phyloP scores from a whole-genome alignment of 2,797 vertebrate species.

The Tenualosa thibaudeaui region DNA sequence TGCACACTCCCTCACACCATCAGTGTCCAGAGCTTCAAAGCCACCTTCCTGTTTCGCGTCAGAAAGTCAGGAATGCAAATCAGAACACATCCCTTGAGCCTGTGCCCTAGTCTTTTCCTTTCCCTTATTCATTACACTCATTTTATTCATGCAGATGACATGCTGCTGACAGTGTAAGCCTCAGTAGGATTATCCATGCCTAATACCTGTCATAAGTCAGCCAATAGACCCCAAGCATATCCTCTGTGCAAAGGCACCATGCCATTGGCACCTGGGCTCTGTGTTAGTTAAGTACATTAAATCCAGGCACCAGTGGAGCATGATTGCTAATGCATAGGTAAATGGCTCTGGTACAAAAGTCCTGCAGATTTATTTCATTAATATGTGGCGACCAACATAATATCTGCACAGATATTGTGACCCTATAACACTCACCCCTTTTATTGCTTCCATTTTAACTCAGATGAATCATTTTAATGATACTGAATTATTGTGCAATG shows the following conservation, averaged over 20 bases:
- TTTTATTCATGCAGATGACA: constrained; percentile 27
- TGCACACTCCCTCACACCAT: neutral
- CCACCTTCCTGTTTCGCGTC: neutral
- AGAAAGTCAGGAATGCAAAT: constrained; percentile 6
- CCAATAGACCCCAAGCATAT: neutral
- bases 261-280: neutral
- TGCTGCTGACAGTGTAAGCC: neutral
- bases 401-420: neutral
- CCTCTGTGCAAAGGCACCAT: neutral
- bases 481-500: neutral
- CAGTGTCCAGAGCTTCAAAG: neutral
- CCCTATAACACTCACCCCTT: neutral
- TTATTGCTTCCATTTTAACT: neutral
- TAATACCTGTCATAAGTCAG: constrained; percentile 16
- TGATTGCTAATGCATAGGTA: neutral
- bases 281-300: neutral
- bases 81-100: neutral
- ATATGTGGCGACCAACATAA: neutral
- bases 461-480: neutral
- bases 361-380: neutral
- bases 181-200: constrained; percentile 16
- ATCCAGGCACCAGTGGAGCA: neutral
- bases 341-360: neutral
- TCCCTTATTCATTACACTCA: neutral
- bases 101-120: neutral